Percentiles rank a stretch among this genome's conserved stretches.
Evolutionary conservation across 2,888 invertebrate genomes (phyloP).

Genomic region (Schrankia costaestrigalis): DNA sequence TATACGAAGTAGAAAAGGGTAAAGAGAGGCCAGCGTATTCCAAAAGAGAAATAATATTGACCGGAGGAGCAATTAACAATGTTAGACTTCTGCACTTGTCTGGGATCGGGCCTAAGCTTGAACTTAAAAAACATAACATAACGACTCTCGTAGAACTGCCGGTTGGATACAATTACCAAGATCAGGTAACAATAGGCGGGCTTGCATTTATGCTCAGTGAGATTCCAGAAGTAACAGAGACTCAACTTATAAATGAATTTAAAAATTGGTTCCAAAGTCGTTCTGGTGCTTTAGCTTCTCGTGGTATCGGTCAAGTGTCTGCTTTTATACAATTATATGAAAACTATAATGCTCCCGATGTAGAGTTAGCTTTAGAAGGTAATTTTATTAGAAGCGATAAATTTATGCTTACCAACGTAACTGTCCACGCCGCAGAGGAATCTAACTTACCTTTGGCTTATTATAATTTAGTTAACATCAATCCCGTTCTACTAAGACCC

Average conservation of each 20-base stretch:
- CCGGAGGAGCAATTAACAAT: conserved; percentile 71
- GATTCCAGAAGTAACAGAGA: conserved; percentile 53
- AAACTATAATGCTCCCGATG: conserved; percentile 66
- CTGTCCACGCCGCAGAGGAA: conserved; percentile 65
- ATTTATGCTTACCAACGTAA: conserved; percentile 69
- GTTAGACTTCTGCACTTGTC: conserved; percentile 67
- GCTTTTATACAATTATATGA: conserved; percentile 71
- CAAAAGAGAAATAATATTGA: conserved; percentile 67
- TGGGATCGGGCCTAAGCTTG: conserved; percentile 63
- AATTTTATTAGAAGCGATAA: conserved; percentile 73
- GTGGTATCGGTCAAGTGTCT: conserved; percentile 71
- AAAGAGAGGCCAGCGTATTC: conserved; percentile 65
- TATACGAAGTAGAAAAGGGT: conserved; percentile 67
- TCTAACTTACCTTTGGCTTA: conserved; percentile 63
- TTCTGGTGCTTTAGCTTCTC: conserved; percentile 64
- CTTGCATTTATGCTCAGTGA: conserved; percentile 64
- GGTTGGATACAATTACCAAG: conserved; percentile 69
- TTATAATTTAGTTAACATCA: conserved; percentile 69
- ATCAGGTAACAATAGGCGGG: conserved; percentile 71
- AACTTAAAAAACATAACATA: conserved; percentile 62
- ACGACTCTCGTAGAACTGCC: conserved; percentile 57
- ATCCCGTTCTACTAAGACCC: conserved; percentile 64
- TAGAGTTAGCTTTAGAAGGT: conserved; percentile 67
- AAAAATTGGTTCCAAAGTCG: conserved; percentile 71
- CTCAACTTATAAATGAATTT: conserved; percentile 62